Conservation (phyloP, 2,797 vertebrate genomes). For the Chaetophractus vellerosus region DNA sequence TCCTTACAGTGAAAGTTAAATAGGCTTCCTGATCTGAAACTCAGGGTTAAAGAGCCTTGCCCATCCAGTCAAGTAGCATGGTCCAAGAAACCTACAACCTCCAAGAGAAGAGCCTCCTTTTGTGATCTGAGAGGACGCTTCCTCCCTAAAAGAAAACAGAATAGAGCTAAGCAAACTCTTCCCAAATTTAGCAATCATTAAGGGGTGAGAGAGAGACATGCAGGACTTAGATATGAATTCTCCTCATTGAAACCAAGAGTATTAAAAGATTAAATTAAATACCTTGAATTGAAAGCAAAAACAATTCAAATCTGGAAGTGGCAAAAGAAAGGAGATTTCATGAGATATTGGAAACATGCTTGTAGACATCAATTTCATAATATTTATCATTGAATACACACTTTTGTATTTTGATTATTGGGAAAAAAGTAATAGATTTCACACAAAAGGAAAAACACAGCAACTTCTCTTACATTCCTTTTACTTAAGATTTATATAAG, state of each 20-base stretch:
- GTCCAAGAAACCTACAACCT: neutral
- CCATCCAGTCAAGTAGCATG: neutral
- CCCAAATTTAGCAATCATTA: neutral
- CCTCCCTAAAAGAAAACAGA: neutral
- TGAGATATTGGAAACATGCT: neutral
- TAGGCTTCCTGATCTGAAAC: neutral
- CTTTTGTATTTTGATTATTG: neutral
- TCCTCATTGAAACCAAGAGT: neutral
- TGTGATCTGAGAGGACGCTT: neutral
- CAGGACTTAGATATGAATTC: neutral
- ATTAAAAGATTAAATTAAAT: conserved; percentile 1
- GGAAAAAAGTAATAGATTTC: neutral
- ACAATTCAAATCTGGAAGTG: neutral
- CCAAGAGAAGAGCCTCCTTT: neutral
- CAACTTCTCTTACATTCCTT: neutral
- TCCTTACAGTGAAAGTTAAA: neutral
- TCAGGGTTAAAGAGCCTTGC: neutral
- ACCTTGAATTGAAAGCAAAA: conserved; percentile 17
- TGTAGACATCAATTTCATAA: neutral
- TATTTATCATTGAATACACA: neutral
- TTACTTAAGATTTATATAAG: neutral
- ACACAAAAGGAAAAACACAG: neutral
- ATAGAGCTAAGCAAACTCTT: neutral
- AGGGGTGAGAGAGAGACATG: neutral
- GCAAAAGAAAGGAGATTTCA: neutral